Conservation (phyloP, 2,113 vertebrate genomes). For the Tor tambroides region DNA sequence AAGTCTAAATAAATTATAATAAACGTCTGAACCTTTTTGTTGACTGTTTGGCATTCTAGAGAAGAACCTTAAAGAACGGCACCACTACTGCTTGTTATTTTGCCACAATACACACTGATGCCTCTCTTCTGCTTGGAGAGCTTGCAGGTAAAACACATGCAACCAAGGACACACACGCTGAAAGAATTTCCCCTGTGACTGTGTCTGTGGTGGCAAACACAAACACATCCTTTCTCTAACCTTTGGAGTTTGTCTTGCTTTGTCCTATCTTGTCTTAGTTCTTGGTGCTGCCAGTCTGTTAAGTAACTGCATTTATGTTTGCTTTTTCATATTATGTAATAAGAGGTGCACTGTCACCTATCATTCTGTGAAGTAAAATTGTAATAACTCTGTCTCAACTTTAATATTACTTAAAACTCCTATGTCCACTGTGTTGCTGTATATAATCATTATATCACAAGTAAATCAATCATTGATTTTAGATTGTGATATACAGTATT, state of each 20-base stretch:
- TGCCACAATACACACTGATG: conserved; percentile 92
- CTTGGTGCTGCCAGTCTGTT: neutral
- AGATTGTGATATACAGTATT: neutral
- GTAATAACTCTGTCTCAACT: too few relatives aligned
- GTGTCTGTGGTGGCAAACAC: conserved; percentile 67
- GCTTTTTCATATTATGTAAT: conserved; percentile 24
- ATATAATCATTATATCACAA: neutral
- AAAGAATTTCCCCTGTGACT: neutral
- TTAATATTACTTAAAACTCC: neutral
- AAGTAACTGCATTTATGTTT: conserved; percentile 29
- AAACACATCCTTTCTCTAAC: conserved; percentile 15
- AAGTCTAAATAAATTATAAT: neutral
- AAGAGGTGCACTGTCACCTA: neutral
- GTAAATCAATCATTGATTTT: neutral
- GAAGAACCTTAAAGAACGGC: conserved; percentile 91
- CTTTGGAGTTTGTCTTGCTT: conserved; percentile 49
- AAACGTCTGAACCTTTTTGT: neutral
- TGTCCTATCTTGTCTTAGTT: neutral
- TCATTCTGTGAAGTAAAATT: neutral
- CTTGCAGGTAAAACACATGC: conserved; percentile 79
- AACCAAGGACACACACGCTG: neutral
- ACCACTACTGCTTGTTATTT: conserved; percentile 98
- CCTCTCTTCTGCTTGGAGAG: conserved; percentile 87
- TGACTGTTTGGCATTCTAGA: conserved; percentile 74
- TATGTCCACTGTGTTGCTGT: neutral